phyloP scores from a whole-genome alignment of 1,140 invertebrate species.

The Zaprionus camerounensis region DNA sequence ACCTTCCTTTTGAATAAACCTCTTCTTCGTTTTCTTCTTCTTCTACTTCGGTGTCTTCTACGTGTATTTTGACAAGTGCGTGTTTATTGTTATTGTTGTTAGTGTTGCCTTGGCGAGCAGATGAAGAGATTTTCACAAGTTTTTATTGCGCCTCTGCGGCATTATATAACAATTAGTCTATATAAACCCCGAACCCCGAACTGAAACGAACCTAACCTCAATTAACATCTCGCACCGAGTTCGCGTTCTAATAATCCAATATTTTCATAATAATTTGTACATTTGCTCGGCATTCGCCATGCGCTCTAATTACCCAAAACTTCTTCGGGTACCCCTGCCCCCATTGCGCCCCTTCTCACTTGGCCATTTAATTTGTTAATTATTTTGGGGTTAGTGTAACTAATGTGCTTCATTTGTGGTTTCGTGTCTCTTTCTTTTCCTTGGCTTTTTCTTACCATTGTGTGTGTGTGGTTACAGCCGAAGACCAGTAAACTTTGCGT shows the following conservation, averaged over 20 bases:
- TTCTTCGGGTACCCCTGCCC: conserved; percentile 9
- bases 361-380: conserved; percentile 79
- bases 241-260: conserved; percentile 40
- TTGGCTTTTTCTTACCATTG: conserved; percentile 1
- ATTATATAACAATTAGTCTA: conserved; percentile 72
- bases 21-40: background rate
- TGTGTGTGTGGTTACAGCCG: too few relatives aligned
- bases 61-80: conserved; percentile 73
- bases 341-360: conserved; percentile 8
- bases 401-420: conserved; percentile 79
- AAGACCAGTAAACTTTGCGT: conserved; percentile 44
- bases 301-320: conserved; percentile 54
- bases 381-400: conserved; percentile 72
- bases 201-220: conserved; percentile 52
- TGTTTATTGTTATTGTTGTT: conserved; percentile 48
- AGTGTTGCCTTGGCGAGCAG: background rate
- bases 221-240: conserved; percentile 59
- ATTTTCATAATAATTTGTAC: conserved; percentile 44
- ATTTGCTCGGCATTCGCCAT: conserved; percentile 53
- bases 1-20: background rate
- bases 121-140: conserved; percentile 76
- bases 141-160: conserved; percentile 19
- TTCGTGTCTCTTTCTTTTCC: conserved; percentile 23
- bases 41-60: conserved; percentile 5
- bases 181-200: conserved; percentile 52